Evolutionary conservation across 2,113 vertebrate genomes (phyloP).

Genomic region (Oenanthe melanoleuca): DNA sequence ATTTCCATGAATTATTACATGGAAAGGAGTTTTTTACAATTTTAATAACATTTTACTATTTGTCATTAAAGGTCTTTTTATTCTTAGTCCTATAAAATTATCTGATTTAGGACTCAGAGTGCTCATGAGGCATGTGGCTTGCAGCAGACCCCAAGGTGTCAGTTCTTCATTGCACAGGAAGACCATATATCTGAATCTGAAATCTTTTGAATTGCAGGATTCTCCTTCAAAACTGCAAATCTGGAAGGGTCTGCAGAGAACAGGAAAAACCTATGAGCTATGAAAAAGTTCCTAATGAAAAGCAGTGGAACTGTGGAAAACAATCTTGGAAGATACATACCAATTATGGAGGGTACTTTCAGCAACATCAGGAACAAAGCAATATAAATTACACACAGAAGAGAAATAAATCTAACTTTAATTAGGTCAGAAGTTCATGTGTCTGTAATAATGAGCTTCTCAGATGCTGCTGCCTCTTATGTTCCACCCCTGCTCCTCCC

Average conservation of each 20-base stretch:
- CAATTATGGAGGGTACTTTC: not conserved
- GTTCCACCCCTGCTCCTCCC: not conserved
- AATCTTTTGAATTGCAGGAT: not conserved
- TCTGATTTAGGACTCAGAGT: not conserved
- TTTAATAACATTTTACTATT: not conserved
- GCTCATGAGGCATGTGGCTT: fast-evolving
- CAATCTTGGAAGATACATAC: not conserved
- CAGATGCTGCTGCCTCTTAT: not conserved
- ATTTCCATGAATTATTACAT: not conserved
- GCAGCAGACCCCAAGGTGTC: not conserved
- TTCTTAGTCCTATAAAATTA: not conserved
- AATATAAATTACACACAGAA: not conserved
- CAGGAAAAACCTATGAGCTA: not conserved
- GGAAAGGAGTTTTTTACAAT: not conserved
- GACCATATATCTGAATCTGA: not conserved
- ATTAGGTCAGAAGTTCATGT: not conserved
- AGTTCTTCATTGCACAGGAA: not conserved
- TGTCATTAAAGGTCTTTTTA: not conserved
- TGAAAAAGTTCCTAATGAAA: not conserved
- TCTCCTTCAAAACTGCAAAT: not conserved
- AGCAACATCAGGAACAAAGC: not conserved
- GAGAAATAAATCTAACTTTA: not conserved
- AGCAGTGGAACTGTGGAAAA: not conserved
- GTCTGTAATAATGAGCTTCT: not conserved
- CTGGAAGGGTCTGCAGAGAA: not conserved